Percentiles rank a stretch among this genome's conserved stretches.
Evolutionary conservation across 2,113 vertebrate species (phyloP).

Genomic region (Podarcis muralis): DNA sequence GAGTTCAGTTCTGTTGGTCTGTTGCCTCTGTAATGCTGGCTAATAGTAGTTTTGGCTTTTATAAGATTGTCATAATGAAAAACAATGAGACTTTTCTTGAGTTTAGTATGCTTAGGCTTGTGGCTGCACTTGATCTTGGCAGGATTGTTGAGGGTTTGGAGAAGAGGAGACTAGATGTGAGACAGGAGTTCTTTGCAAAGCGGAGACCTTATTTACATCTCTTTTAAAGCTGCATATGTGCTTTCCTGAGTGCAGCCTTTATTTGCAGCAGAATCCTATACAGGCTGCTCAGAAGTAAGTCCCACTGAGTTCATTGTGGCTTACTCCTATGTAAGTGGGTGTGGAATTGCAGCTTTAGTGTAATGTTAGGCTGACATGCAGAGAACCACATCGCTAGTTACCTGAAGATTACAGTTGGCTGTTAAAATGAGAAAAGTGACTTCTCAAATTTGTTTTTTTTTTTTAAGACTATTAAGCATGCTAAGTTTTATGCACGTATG

Average conservation of each 20-base stretch:
- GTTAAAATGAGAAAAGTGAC: constrained; percentile 26
- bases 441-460: not conserved
- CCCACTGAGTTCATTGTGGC: no score
- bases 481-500: not conserved
- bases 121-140: not conserved
- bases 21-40: not conserved
- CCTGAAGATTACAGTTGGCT: constrained; percentile 6
- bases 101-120: not conserved
- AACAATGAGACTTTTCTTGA: not conserved
- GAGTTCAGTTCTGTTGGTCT: not conserved
- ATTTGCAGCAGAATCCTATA: not conserved
- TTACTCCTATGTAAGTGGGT: no score
- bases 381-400: not conserved
- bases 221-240: not conserved
- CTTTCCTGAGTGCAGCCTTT: not conserved
- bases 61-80: not conserved
- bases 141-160: not conserved
- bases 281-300: not conserved
- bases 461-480: not conserved
- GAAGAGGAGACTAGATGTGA: not conserved
- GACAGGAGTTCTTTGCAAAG: not conserved
- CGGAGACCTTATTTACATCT: not conserved
- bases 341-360: no score
- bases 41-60: not conserved
- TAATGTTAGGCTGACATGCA: not conserved